Conservation (phyloP, 1,140 invertebrate species). For the Protaetia brevitarsis region DNA sequence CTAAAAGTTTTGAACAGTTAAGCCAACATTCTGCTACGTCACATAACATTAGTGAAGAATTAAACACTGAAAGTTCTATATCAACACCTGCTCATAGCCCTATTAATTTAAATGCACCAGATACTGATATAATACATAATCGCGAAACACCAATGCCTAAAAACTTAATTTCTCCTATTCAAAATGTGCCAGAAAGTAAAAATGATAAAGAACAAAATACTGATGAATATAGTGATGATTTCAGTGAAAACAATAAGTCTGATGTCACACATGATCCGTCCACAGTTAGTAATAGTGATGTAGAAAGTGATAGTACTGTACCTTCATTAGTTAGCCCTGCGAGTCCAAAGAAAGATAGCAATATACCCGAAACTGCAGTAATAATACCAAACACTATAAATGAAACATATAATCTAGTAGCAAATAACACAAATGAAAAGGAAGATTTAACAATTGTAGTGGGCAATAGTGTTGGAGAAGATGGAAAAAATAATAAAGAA, state of each 20-base stretch:
- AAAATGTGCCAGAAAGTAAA: conserved; percentile 32
- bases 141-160: conserved; percentile 40
- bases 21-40: conserved; percentile 44
- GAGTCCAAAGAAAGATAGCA: background rate
- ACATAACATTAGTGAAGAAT: conserved; percentile 41
- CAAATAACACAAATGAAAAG: no score
- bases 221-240: conserved; percentile 42
- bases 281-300: background rate
- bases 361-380: background rate
- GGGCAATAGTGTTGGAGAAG: background rate
- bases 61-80: conserved; percentile 30
- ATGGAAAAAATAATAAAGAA: background rate
- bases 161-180: conserved; percentile 43
- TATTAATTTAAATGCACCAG: conserved; percentile 34
- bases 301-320: background rate
- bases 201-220: conserved; percentile 24
- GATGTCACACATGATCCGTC: conserved; percentile 4
- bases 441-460: background rate
- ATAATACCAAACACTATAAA: background rate
- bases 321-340: background rate
- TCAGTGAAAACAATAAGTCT: conserved; percentile 27
- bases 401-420: background rate
- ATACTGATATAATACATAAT: conserved; percentile 24
- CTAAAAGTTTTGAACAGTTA: conserved; percentile 48
- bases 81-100: conserved; percentile 6